Evolutionary conservation across 2,888 invertebrate species (phyloP).

Genomic region (Xylocampa areola): DNA sequence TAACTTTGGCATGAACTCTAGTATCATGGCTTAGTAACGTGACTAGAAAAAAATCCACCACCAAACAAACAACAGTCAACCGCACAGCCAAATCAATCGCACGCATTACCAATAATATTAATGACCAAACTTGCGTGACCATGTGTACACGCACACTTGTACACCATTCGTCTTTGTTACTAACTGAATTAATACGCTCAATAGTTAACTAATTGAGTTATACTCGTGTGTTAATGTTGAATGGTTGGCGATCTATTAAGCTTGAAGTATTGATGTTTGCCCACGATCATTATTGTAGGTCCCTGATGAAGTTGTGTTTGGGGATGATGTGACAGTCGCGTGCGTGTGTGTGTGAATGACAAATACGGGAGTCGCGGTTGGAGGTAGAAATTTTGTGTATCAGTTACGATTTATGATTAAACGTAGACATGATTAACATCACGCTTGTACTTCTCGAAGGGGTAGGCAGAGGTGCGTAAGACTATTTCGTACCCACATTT

Average conservation of each 20-base stretch:
- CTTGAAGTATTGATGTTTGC: conserved; percentile 52
- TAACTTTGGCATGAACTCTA: too few species aligned
- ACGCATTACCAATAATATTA: conserved; percentile 49
- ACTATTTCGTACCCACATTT: too few species aligned
- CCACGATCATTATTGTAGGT: conserved; percentile 41
- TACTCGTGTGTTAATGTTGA: conserved; percentile 45
- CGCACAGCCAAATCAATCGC: conserved; percentile 40
- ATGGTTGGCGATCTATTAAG: conserved; percentile 43
- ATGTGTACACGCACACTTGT: conserved; percentile 35
- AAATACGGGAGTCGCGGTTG: background rate
- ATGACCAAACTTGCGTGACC: conserved; percentile 48
- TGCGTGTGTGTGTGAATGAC: conserved; percentile 12
- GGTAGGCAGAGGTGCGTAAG: too few species aligned
- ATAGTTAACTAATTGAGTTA: conserved; percentile 62
- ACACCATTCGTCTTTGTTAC: conserved; percentile 63
- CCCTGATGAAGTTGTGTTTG: conserved; percentile 35
- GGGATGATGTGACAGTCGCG: conserved; percentile 31
- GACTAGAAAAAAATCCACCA: conserved; percentile 6
- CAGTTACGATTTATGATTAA: too few species aligned
- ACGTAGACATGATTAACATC: too few species aligned
- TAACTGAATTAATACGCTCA: conserved; percentile 57
- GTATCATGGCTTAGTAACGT: background rate
- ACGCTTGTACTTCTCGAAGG: too few species aligned
- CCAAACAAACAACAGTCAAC: conserved; percentile 17
- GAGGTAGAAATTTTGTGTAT: conserved; percentile 10